A percentile compares a stretch with the other conserved stretches of the same genome.
phyloP scores from a whole-genome alignment of 1,140 invertebrate genomes.

The Trichonephila inaurata region DNA sequence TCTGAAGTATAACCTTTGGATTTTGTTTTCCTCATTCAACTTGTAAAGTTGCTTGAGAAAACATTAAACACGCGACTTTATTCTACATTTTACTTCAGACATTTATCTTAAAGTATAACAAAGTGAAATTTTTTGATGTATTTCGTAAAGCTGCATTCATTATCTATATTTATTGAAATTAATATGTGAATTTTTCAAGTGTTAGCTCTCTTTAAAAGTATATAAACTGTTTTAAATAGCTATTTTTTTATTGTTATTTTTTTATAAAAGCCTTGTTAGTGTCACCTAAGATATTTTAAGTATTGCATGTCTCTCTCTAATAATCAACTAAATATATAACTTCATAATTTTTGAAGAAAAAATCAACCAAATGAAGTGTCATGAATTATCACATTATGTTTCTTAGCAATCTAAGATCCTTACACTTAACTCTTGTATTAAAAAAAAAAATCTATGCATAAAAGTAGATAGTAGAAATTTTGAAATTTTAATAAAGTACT shows the following conservation, averaged over 20 bases:
- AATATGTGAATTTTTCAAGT: neutral
- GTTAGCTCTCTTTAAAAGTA: neutral
- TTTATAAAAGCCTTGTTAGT: neutral
- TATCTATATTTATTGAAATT: neutral
- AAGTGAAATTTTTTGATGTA: neutral
- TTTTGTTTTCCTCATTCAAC: conserved; percentile 2
- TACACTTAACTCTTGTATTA: neutral
- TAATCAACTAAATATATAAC: neutral
- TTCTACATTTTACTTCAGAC: conserved; percentile 12
- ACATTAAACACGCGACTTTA: neutral
- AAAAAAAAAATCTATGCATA: neutral
- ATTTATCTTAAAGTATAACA: neutral
- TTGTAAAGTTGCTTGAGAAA: neutral
- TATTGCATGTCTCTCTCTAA: neutral
- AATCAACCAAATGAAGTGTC: neutral
- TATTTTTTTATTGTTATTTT: neutral
- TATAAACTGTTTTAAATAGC: neutral
- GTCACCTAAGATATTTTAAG: neutral
- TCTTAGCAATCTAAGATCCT: neutral
- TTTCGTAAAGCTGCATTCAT: neutral
- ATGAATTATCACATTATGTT: neutral
- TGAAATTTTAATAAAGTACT: conserved; percentile 18
- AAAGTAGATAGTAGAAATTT: neutral
- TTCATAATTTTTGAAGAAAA: neutral
- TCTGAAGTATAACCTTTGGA: neutral